phyloP scores from a whole-genome alignment of 2,888 invertebrate species.

The Chrysina gloriosa region DNA sequence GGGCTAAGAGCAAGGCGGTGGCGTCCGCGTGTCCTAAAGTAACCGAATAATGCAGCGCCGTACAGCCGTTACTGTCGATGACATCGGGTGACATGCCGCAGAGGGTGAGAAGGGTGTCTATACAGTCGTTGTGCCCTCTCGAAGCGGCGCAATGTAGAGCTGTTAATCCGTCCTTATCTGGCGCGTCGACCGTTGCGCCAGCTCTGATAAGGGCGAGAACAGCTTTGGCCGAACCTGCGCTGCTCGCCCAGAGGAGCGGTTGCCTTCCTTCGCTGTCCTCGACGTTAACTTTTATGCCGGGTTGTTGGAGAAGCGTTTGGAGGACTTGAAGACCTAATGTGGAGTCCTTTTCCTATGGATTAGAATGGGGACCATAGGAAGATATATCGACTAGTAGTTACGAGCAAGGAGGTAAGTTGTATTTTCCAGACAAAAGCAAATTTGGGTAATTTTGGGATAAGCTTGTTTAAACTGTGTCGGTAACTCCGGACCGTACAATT shows the following conservation, averaged over 20 bases:
- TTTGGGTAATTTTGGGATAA: too few species aligned
- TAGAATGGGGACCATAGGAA: not conserved
- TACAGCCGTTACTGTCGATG: conserved; percentile 93
- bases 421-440: not conserved
- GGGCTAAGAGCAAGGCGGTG: conserved; percentile 86
- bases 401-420: too few species aligned
- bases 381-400: not conserved
- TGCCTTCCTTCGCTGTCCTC: conserved; percentile 93
- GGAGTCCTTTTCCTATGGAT: conserved; percentile 59
- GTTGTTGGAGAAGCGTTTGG: conserved; percentile 79
- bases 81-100: conserved; percentile 91
- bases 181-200: conserved; percentile 83
- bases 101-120: conserved; percentile 87
- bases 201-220: conserved; percentile 89
- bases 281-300: conserved; percentile 85
- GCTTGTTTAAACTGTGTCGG: too few species aligned
- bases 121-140: conserved; percentile 91
- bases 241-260: conserved; percentile 97
- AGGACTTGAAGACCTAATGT: conserved; percentile 83
- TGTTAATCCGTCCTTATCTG: conserved; percentile 93
- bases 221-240: conserved; percentile 94
- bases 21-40: conserved; percentile 94
- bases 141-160: conserved; percentile 98
- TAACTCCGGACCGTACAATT: too few species aligned
- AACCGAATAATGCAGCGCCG: conserved; percentile 96